Base-by-base conservation (phyloP, 2,888 invertebrate genomes). In the Leptopilina myrica region DNA sequence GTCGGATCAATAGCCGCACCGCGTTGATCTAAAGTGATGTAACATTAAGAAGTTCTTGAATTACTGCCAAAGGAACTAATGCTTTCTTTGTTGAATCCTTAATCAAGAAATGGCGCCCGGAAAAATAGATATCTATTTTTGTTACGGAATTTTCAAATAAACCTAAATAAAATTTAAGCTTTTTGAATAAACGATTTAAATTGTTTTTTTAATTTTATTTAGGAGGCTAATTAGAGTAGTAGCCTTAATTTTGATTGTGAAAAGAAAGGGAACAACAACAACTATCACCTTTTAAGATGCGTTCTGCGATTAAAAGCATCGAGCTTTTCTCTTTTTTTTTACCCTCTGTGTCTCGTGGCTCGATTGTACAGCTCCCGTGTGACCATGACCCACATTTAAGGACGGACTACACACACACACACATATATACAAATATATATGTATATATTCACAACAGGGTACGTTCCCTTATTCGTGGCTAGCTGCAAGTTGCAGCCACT, bases 311-410 rank as follows among this genome's bases (percentile, higher is more conserved):
- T 73, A 73, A 73, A 73, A 79, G 76, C 80, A 80, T 33, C 78
- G 80, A 81, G 82, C 80, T 78, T 82, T 77, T 46, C n/a, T 76
- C 76, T 65, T 46, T 46, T 49, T 49, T 49, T 49, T 49, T 49
- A 49, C 49, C 49, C 49, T 49, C 11, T 49, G 49, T 43, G 79
- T 81, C 80, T 79, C 79, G 78, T 82, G 78, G 80, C 81, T 78
- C 79, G 81, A 82, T 84, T 83, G 82, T 82, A 82, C 79, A 56
- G 73, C 53, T 73, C 56, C 56, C 80, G 76, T 78, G 78, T 84
- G 88, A 87, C 90, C 90, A 77, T 90, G 90, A 90, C 90, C 90
- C 81, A 90, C 89, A 89, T 90, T 85, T 85, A 84, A 85, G 84
- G 80, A 79, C 84, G 89, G 89, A 90, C 90, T 82, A 89, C 82